These are phyloP conservation scores for Enteromius thamalakanensis DNA, from an alignment of 2,797 vertebrate species.

Conservation along the genomic window DNA sequence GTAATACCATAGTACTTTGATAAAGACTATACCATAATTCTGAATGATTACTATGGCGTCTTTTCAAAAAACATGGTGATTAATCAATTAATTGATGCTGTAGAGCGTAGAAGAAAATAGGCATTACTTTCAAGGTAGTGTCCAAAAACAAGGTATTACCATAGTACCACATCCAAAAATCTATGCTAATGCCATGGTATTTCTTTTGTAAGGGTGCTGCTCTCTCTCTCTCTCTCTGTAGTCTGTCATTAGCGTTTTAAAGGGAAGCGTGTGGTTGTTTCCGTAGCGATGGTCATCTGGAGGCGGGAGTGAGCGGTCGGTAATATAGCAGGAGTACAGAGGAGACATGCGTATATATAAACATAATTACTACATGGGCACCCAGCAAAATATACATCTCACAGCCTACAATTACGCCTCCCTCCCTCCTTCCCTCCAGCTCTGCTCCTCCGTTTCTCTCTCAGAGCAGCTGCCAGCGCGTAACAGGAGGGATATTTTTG, in stretches of 20 bases:
- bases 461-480: constrained; percentile 32
- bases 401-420: constrained; percentile 58
- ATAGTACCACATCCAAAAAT: not conserved
- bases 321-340: constrained; percentile 53
- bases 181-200: not conserved
- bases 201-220: not conserved
- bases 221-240: constrained; percentile 26
- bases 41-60: not conserved
- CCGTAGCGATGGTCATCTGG: constrained; percentile 52
- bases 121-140: not conserved
- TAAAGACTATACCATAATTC: not conserved
- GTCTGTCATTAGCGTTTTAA: constrained; percentile 63
- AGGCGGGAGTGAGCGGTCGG: constrained; percentile 48
- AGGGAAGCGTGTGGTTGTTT: constrained; percentile 59
- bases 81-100: not conserved
- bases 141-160: not conserved
- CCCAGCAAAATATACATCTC: constrained; percentile 78
- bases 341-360: constrained; percentile 58
- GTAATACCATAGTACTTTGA: constrained; percentile 24
- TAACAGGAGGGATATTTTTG: constrained; percentile 46
- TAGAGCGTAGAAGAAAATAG: not conserved
- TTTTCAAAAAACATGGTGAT: not conserved
- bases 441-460: constrained; percentile 36
- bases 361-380: constrained; percentile 74
- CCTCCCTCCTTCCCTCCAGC: constrained; percentile 16